Evolutionary conservation across 2,888 invertebrate genomes (phyloP), one percentile per base, ranked within the genome.

Genomic region (Pristionchus arcanus): DNA sequence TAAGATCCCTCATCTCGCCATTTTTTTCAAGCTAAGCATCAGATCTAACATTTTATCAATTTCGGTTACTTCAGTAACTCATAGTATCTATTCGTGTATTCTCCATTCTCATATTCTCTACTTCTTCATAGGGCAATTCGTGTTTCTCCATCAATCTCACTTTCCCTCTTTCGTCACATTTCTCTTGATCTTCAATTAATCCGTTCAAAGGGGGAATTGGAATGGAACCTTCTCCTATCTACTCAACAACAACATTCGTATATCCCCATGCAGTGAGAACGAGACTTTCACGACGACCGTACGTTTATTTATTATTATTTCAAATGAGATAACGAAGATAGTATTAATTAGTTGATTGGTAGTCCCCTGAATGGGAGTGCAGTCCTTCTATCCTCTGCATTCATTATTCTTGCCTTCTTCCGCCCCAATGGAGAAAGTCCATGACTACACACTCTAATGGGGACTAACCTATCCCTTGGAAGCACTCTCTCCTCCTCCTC

Each of bases 251-350:
- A 15, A 86, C 86, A 15, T 86, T 66, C 66, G 63, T 66, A 5
- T 86, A 86, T 86, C 86, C 86, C 13, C 63, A 66, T 37, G 55
- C 86, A 37, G 15, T 37, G 16, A 37, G 86, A 66, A 66, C 86
- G 16, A n/a, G 53, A 42, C 53, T 34, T 19, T 28, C 15, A 34
- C 31, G 86, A 37, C 63, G 86, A 86, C 63, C 86, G 86, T 86
- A 86, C 25, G 86, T 86, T 66, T 16, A n/a, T 25, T 68, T 68
- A 28, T 25, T 15, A 16, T 55, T 21, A 55, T 55, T 21, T n/a
- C 16, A 21, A 55, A 21, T 55, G 21, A 55, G 55, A 21, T 16
- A 55, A 55, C 19, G 55, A 21, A 55, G 15, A 55, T 55, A 4
- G 55, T 16, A 7, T 9, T 1, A 68, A 2, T 15, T 68, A 28